phyloP scores from a whole-genome alignment of 2,888 invertebrate species.

The Amiota communis region DNA sequence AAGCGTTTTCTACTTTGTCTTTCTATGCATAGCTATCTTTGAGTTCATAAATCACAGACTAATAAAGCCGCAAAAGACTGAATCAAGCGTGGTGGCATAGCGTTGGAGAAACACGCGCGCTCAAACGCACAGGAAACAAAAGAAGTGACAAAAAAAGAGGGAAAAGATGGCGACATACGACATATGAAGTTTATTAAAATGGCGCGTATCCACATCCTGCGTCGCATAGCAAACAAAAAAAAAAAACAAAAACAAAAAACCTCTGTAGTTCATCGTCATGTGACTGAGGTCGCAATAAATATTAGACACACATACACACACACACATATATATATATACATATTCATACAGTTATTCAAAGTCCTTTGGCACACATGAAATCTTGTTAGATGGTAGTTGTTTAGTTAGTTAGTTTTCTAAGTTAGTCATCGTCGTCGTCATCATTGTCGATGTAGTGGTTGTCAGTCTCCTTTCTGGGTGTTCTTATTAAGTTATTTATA shows the following conservation, averaged over 20 bases:
- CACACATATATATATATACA: constrained; percentile 15
- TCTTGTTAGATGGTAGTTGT: constrained; percentile 37
- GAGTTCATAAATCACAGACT: constrained; percentile 69
- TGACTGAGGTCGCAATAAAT: constrained; percentile 61
- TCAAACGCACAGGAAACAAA: constrained; percentile 26
- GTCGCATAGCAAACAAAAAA: background rate
- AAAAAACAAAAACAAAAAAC: constrained; percentile 46
- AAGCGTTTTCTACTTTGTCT: constrained; percentile 9
- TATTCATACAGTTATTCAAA: background rate
- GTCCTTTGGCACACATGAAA: background rate
- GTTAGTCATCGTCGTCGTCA: background rate
- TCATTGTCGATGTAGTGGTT: too few species aligned
- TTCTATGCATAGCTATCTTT: constrained; percentile 56
- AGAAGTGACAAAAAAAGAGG: constrained; percentile 46
- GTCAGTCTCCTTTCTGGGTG: background rate
- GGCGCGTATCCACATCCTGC: constrained; percentile 43
- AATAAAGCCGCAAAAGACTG: constrained; percentile 66
- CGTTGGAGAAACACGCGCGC: background rate
- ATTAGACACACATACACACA: constrained; percentile 47
- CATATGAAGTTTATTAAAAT: constrained; percentile 71
- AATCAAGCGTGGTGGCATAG: constrained; percentile 18
- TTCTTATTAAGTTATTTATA: constrained; percentile 28
- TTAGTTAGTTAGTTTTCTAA: constrained; percentile 48
- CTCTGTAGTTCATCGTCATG: constrained; percentile 64
- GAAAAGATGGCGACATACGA: constrained; percentile 69